Evolutionary conservation across 92 coral and sea anemone species (phyloP), one percentile per base, ranked within the genome.

Genomic region (Palythoa caribaeorum): DNA sequence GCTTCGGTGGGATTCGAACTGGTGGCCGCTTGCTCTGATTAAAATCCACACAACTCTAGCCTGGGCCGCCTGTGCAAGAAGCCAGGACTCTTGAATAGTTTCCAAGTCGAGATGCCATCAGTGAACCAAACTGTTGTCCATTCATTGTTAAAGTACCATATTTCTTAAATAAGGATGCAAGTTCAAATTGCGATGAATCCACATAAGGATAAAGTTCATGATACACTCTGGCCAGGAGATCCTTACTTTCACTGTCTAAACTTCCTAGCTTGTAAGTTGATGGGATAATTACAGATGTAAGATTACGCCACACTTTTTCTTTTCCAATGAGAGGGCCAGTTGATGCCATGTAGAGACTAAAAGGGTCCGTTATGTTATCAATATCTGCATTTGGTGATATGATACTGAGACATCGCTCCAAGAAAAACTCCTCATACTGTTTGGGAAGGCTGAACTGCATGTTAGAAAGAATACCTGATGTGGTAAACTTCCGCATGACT

Each of bases 401-500:
- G 55, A 77, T 52, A 16, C 55, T 77, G 8, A 10, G 17, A 59
- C 66, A 53, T 38, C n/a, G 80, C 53, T 50, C 65, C 63, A 50
- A 17, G 71, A 92, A 88, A 28, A 48, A 72, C 54, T 76, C 75
- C 9, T 40, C 78, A 59, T 66, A 92, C 52, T 89, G 71, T 59
- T 71, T 71, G 76, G 92, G 92, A 54, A 92, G 80, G 76, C 68
- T 73, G 54, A 72, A 88, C 60, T 88, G 89, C 57, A 77, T 48
- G 38, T 77, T 62, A 13, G 85, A 87, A 62, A 92, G 90, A 57
- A 59, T 78, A 38, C 90, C 92, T 6, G 92, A 88, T 2, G 79
- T 77, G 87, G 75, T 92, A 69, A 92, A 85, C 84, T 86, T 92
- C 21, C 92, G 79, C 94, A 92, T 92, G 5, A 92, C 70, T 69